Base-by-base conservation (phyloP, 2,113 vertebrate genomes). In the Mobula hypostoma region DNA sequence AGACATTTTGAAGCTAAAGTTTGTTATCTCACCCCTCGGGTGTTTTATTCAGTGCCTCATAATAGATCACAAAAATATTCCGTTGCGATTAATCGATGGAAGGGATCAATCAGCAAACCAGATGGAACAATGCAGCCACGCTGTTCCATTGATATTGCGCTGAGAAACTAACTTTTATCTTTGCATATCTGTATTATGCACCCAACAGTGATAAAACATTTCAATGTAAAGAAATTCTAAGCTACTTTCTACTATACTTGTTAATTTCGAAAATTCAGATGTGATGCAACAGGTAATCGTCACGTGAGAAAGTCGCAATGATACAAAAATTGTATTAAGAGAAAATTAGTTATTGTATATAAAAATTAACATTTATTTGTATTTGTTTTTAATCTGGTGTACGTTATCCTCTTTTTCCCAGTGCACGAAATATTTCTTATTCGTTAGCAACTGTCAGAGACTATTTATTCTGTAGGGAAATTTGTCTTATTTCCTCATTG, bases 41-140 rank as follows among this genome's bases (percentile, higher is more conserved):
- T 97, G 96, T 99, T 99, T 95, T 96, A 97, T 94, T 97, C 98
- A 0, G 98, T 99, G 94, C 95, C 97, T 95, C 98, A 98, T 99
- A 95, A 96, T 98, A 63, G 97, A 97, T 96, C 97, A 98, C 96
- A 97, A 96, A 95, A 96, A 96, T 2, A 96, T 97, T 85, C 98
- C 98, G 24, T 97, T 99, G 76, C 94, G 95, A 0, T 96, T 99
- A 27, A 95, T 99, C 63, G 97, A 98, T 0, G 97, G 98, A 94
- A 98, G 96, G 95, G 97, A 96, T 63, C 94, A 95, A 8, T 95
- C 95, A 0, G 95, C 95, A 94, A 95, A 27, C 63, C 96, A 94
- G 74, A 96, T 95, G 95, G 96, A 96, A 32, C 97, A 97, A 27
- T 98, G 98, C 94, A 97, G 97, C 94, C 96, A 99, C 36, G 97